phyloP scores from a whole-genome alignment of 2,797 vertebrate genomes.

The Trematocara caparti region DNA sequence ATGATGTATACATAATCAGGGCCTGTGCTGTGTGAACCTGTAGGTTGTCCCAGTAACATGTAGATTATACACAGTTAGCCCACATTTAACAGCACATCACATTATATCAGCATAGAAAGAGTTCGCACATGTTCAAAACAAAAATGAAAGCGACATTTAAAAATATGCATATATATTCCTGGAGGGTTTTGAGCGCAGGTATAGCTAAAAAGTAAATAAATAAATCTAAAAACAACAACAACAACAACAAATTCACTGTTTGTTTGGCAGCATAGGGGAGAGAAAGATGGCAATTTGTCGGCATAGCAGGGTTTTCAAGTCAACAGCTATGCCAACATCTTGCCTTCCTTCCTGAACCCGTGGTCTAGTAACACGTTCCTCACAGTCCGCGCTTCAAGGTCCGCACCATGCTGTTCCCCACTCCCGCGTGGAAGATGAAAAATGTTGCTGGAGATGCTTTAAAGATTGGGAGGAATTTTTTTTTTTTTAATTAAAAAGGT shows the following conservation, averaged over 20 bases:
- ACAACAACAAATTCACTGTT: background rate
- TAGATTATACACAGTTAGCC: background rate
- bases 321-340: constrained; percentile 76
- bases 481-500: accelerated
- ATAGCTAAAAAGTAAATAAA: background rate
- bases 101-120: background rate
- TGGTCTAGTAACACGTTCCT: background rate
- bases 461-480: background rate
- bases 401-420: background rate
- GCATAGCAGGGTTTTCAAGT: constrained; percentile 64
- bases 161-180: background rate
- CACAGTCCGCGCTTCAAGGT: background rate
- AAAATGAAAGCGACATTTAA: background rate
- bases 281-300: constrained; percentile 69
- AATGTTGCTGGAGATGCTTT: background rate
- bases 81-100: background rate
- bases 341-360: constrained; percentile 67
- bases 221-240: background rate
- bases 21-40: background rate
- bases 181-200: background rate
- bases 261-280: constrained; percentile 26
- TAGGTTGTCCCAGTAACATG: background rate
- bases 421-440: background rate
- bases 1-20: background rate
- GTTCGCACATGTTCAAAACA: background rate